Evolutionary conservation across 2,888 invertebrate species (phyloP), one percentile per base, ranked within the genome.

Genomic region (Bursaphelenchus okinawaensis): DNA sequence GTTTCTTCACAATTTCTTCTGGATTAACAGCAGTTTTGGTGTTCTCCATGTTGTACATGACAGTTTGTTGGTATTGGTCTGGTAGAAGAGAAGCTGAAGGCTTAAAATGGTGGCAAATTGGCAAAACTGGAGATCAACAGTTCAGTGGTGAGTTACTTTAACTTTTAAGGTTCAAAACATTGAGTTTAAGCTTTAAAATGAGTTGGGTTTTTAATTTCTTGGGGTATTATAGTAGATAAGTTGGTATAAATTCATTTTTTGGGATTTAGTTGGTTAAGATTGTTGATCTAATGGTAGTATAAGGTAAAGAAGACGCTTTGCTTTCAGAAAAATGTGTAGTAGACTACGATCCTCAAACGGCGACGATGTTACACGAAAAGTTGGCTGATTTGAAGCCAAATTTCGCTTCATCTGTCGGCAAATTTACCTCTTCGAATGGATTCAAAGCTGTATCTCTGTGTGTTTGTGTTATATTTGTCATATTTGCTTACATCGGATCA

Each of bases 31-130:
- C 73, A 20, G 62, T 80, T 23, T 50, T 77, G 23, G 57, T 75
- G 27, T 75, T 80, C 61, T 60, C 69, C 24, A 52, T 77, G 9
- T 68, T 76, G 59, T 77, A 72, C 65, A 63, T 79, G 22, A 69
- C 76, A 3, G 78, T 80, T 8, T 75, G 74, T 63, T 69, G 80
- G 55, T 80, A 72, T 57, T 57, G 69, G 2, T 65, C 69, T 16
- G 76, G 71, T 16, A 55, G 40, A 58, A 70, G 80, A 7, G 81
- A 82, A 62, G 71, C 79, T 9, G 68, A 76, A 51, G 82, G 81
- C 62, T 68, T 77, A 60, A 82, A 80, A 70, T 82, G 81, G 80
- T 82, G 68, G 67, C 75, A 77, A 55, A 67, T 75, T 31, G 79
- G 73, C 68, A 68, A 70, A 20, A 71, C 72, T 20, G 81, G 81